These are phyloP conservation scores for Eolophus roseicapilla DNA, from an alignment of 2,113 vertebrate species.

Conservation along the genomic window DNA sequence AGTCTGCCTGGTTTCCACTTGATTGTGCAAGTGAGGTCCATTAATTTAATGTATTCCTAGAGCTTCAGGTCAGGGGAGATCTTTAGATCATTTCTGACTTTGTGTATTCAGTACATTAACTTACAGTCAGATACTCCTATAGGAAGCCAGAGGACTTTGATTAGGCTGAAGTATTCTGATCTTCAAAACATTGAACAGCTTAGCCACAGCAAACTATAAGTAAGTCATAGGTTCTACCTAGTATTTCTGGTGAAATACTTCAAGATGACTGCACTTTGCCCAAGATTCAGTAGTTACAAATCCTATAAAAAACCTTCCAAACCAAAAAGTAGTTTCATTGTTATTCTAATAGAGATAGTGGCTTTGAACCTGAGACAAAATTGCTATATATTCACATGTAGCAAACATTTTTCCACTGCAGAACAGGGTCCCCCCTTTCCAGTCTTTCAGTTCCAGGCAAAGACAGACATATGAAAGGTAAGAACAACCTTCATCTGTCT, in stretches of 20 bases:
- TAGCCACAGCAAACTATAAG: background rate
- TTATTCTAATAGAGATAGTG: background rate
- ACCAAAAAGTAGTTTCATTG: background rate
- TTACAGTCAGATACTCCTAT: background rate
- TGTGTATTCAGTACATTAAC: background rate
- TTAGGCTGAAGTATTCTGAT: background rate
- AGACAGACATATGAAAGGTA: background rate
- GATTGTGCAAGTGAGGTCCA: background rate
- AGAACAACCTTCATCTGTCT: background rate
- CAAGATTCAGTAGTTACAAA: background rate
- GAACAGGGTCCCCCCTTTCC: background rate
- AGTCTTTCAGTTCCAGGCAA: background rate
- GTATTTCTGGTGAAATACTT: background rate
- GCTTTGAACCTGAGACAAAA: background rate
- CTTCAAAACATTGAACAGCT: background rate
- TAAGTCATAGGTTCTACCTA: background rate
- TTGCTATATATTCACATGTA: background rate
- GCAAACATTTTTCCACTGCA: background rate
- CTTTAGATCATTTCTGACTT: background rate
- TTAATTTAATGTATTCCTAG: background rate
- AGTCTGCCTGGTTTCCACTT: background rate
- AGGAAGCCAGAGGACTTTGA: background rate
- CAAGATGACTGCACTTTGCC: background rate
- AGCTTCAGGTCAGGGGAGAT: background rate
- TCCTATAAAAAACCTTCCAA: background rate